A percentile compares a stretch with the other conserved stretches of the same genome.
Evolutionary conservation across 2,797 vertebrate species (phyloP).

Genomic region (Oryzias dopingdopingensis): DNA sequence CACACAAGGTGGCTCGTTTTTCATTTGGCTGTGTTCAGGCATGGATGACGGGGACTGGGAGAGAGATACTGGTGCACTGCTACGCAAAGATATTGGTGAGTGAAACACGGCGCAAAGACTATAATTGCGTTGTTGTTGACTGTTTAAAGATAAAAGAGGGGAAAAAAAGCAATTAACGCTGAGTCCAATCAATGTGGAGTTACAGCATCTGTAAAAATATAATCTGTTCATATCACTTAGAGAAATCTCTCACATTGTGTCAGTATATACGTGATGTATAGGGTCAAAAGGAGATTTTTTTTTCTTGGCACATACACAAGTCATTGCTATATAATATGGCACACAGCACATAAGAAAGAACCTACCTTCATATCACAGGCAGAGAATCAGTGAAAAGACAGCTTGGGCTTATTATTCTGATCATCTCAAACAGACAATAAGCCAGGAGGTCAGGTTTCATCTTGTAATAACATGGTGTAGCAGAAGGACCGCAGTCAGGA

Average conservation of each 20-base stretch:
- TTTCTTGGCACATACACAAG: not conserved
- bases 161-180: conserved; percentile 54
- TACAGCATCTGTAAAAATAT: conserved; percentile 39
- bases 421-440: conserved; percentile 78
- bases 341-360: conserved; percentile 29
- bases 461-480: conserved; percentile 68
- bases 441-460: conserved; percentile 72
- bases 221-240: conserved; percentile 29
- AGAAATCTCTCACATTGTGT: conserved; percentile 12
- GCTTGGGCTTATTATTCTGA: conserved; percentile 77
- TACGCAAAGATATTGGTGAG: conserved; percentile 54
- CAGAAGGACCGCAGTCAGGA: conserved; percentile 66
- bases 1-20: conserved; percentile 77
- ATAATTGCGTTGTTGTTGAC: conserved; percentile 63
- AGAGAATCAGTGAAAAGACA: conserved; percentile 59
- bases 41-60: conserved; percentile 67
- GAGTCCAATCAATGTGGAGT: conserved; percentile 55
- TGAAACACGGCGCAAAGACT: conserved; percentile 53
- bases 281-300: not conserved
- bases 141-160: conserved; percentile 45
- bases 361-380: conserved; percentile 54
- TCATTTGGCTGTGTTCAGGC: conserved; percentile 77
- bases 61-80: conserved; percentile 52
- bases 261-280: not conserved
- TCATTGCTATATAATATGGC: conserved; percentile 12